Conservation (phyloP, 2,113 vertebrate species). For the Elaphurus davidianus region DNA sequence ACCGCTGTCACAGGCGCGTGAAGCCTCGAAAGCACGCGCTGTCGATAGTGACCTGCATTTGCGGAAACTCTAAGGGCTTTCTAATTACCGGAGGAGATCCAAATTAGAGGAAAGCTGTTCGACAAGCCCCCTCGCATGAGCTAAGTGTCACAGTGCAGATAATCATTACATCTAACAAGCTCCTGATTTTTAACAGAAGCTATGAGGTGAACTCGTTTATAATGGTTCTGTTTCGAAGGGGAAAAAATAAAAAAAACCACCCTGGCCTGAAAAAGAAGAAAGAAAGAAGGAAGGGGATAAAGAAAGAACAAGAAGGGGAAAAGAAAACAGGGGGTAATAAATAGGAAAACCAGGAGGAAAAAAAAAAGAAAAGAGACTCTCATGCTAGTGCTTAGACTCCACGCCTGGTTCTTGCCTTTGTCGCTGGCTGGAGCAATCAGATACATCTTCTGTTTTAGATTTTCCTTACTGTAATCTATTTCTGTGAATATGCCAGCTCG, state of each 20-base stretch:
- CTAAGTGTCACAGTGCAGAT: constrained; percentile 82
- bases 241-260: background rate
- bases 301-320: background rate
- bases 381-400: constrained; percentile 22
- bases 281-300: background rate
- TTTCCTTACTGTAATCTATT: constrained; percentile 56
- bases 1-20: constrained; percentile 77
- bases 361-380: background rate
- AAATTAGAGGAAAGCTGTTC: constrained; percentile 82
- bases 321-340: background rate
- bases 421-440: constrained; percentile 74
- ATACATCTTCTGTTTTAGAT: constrained; percentile 73
- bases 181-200: constrained; percentile 81
- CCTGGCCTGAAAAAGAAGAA: background rate
- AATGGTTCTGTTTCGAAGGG: constrained; percentile 76
- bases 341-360: background rate
- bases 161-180: constrained; percentile 85
- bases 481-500: constrained; percentile 47
- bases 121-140: constrained; percentile 75
- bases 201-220: constrained; percentile 78
- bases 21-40: constrained; percentile 82
- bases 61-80: constrained; percentile 84
- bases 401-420: constrained; percentile 76
- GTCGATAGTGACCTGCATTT: constrained; percentile 83
- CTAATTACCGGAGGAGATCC: constrained; percentile 87